These are phyloP conservation scores for Ecliptopera silaceata DNA, from an alignment of 2,888 invertebrate species.

Conservation along the genomic window DNA sequence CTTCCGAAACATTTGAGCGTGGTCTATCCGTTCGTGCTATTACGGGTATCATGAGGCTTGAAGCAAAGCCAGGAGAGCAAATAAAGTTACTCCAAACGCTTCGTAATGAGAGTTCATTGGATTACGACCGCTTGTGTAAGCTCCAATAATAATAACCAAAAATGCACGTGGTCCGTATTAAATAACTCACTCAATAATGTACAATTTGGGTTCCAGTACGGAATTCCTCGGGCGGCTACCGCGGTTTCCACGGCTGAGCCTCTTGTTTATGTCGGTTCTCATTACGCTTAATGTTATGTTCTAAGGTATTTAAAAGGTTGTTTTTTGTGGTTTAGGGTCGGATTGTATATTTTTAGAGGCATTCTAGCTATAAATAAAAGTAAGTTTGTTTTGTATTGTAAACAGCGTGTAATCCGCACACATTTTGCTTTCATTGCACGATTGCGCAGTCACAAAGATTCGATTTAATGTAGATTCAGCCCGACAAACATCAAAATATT, in stretches of 20 bases:
- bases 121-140: slow-evolving; percentile 71
- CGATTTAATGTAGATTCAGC: not conserved
- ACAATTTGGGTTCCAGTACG: slow-evolving; percentile 38
- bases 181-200: slow-evolving; percentile 76
- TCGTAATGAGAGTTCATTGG: slow-evolving; percentile 80
- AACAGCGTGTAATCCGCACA: not conserved
- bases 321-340: slow-evolving; percentile 30
- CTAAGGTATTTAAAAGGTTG: slow-evolving; percentile 48
- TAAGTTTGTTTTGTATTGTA: not conserved
- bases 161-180: slow-evolving; percentile 78
- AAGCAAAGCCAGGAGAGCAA: slow-evolving; percentile 67
- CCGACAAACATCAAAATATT: slow-evolving; percentile 15
- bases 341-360: slow-evolving; percentile 26
- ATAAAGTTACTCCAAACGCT: slow-evolving; percentile 76
- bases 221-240: slow-evolving; percentile 47
- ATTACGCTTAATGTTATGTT: slow-evolving; percentile 69
- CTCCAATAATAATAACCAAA: slow-evolving; percentile 81
- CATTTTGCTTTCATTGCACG: no score
- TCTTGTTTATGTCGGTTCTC: slow-evolving; percentile 71
- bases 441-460: not conserved
- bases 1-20: slow-evolving; percentile 55
- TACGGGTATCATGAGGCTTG: slow-evolving; percentile 70
- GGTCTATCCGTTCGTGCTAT: slow-evolving; percentile 70
- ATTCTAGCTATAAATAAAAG: slow-evolving; percentile 7
- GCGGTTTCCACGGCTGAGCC: slow-evolving; percentile 29